Evolutionary conservation across 1,140 invertebrate species (phyloP), one percentile per base, ranked within the genome.

Genomic region (Hirudo medicinalis): DNA sequence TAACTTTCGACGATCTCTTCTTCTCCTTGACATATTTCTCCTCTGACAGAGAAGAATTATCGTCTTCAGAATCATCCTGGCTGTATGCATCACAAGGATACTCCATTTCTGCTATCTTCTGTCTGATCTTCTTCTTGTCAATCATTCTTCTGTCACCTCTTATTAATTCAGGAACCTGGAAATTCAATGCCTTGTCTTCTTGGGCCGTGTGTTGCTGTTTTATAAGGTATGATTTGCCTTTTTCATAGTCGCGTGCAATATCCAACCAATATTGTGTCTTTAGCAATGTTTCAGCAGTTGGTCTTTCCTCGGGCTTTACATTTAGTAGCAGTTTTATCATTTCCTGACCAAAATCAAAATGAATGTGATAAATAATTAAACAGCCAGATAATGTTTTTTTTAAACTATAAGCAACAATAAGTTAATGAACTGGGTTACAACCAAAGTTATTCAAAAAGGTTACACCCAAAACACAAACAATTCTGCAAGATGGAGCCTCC

Each of bases 241-340:
- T 63, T 13, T 63, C 57, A 20, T 63, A 63, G 29, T 63, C 57
- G 11, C 29, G 22, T 9, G 22, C 57, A 63, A 63, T 32, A 13
- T 63, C 57, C 57, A 63, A 11, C 57, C 57, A 63, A 32, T 25
- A 63, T 11, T 32, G 22, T 6, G 22, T 63, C 57, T 63, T 63
- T 5, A 63, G 57, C 22, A 63, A 32, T 13, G 57, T 32, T 13
- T 63, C 57, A 2, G 57, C 57, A 13, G 57, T 63, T 0, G 57
- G 57, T 25, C 57, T 22, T 15, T 63, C 22, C 13, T 63, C 29
- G 19, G 57, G 57, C 11, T 63, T 63, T 2, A 1, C 11, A 20
- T 63, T 63, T 32, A 63, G 57, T 13, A 63, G 57, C 57, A 63
- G 8, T 22, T 63, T 22, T 15, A 63, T 63, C 57, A 63, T 63